These are phyloP conservation scores for Sturmia bella DNA, from an alignment of 2,888 invertebrate genomes.

Conservation along the genomic window DNA sequence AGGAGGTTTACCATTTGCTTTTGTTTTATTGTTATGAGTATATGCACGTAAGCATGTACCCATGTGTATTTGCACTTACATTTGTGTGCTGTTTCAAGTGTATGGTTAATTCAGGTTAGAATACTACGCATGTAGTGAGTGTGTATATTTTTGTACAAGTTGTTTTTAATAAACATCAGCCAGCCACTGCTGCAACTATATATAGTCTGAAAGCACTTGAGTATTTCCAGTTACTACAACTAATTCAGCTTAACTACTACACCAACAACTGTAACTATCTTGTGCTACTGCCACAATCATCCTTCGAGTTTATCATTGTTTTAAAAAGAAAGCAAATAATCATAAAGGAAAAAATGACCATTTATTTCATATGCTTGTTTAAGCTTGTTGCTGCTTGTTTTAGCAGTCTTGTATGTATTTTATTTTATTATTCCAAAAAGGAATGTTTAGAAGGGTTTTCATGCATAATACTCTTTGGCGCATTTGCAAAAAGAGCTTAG, in stretches of 20 bases:
- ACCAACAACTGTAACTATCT: background rate
- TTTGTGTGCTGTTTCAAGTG: conserved; percentile 24
- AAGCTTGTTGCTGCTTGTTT: conserved; percentile 61
- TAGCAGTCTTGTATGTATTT: conserved; percentile 29
- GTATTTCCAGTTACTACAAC: background rate
- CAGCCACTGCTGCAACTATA: background rate
- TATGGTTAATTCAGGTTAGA: conserved; percentile 52
- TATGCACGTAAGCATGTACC: too few species aligned
- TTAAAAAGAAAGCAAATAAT: background rate
- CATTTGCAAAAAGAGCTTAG: background rate
- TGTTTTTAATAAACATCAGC: conserved; percentile 29
- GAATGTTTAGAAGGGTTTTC: background rate
- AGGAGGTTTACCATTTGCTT: too few species aligned
- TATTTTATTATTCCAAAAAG: conserved; percentile 22
- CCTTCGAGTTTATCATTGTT: conserved; percentile 29
- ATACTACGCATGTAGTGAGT: background rate
- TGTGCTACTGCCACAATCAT: conserved; percentile 4
- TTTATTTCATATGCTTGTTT: conserved; percentile 57
- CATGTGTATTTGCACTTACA: background rate
- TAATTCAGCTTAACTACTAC: background rate
- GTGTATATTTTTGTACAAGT: background rate
- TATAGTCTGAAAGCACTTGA: conserved; percentile 11
- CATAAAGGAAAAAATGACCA: conserved; percentile 42
- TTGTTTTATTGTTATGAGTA: too few species aligned
- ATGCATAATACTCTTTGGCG: background rate